Base-by-base conservation (phyloP, 1,140 invertebrate genomes). In the Notospermus geniculatus region DNA sequence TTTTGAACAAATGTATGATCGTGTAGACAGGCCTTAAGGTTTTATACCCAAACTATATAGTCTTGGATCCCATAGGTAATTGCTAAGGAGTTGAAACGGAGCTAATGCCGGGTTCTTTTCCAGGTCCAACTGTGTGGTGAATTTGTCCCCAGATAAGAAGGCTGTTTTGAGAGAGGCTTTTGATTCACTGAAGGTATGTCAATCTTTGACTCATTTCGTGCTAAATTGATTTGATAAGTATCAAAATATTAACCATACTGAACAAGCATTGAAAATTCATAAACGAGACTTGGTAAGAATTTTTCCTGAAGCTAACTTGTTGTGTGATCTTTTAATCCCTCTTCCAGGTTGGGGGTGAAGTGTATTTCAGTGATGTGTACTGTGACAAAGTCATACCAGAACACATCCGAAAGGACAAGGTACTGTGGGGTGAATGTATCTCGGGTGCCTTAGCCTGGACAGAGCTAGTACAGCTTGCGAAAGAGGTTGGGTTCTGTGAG, bases 391-490 rank as follows among this genome's bases (percentile, higher is more conserved):
- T 29, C 11, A 4, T 66, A 2, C 55, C 64, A 13, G 61, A 54
- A 25, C 41, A 63, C 11, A 39, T 66, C 23, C 25, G 61, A n/a
- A 59, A 58, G 36, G 30, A 63, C n/a, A 59, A 66, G 36, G 53
- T 62, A 17, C 32, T 66, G 1, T 66, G 64, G 64, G 64, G 64
- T 55, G 76, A 78, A 52, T 73, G 76, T 62, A 68, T 78, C 43
- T 62, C 66, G 45, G 76, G 76, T 27, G 73, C 76, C 17, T 59
- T 78, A 7, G 71, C 46, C 13, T 76, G 74, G 74, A 69, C 70
- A 32, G 74, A 78, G 11, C 41, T 78, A 29, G 64, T 69, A 46
- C 57, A 46, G 22, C 30, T 72, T 50, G 76, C 74, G 0, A 56
- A 60, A 17, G 66, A 72, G 30, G 62, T 73, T 57, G 76, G 76